A percentile compares a stretch with the other conserved stretches of the same genome.
These are phyloP conservation scores for Plotosus lineatus DNA, from an alignment of 2,113 vertebrate genomes.

Conservation along the genomic window DNA sequence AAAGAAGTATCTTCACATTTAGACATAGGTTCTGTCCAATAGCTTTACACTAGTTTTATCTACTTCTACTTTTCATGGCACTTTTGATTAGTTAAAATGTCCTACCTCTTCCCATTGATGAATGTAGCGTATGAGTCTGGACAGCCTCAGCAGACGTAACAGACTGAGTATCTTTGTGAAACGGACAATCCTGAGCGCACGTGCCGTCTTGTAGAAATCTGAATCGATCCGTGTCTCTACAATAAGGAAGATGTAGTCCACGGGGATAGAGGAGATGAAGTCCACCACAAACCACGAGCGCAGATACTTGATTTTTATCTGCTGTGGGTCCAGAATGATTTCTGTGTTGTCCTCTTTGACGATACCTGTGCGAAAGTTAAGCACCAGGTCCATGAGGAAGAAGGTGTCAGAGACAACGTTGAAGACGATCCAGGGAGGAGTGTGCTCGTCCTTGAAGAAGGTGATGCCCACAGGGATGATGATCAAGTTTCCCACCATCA, in stretches of 20 bases:
- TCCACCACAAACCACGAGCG: slow-evolving; percentile 98
- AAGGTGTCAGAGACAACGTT: slow-evolving; percentile 98
- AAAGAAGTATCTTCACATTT: not conserved
- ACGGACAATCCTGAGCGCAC: slow-evolving; percentile 93
- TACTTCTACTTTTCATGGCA: not conserved
- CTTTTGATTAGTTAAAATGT: not conserved
- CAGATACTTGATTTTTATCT: slow-evolving; percentile 98
- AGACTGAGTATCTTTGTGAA: slow-evolving; percentile 99
- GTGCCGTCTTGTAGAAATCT: slow-evolving; percentile 97
- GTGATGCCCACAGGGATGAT: slow-evolving; percentile 99
- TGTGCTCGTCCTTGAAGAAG: slow-evolving; percentile 99
- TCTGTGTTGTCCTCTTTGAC: slow-evolving; percentile 99
- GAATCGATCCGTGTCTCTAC: slow-evolving; percentile 98
- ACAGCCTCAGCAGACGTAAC: slow-evolving; percentile 89
- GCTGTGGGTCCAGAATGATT: slow-evolving; percentile 94
- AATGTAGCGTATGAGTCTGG: slow-evolving; percentile 95
- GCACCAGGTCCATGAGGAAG: slow-evolving; percentile 97
- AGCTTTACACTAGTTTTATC: not conserved
- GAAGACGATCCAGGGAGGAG: slow-evolving; percentile 97
- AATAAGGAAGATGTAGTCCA: slow-evolving; percentile 99
- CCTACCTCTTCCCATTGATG: slow-evolving; percentile 99
- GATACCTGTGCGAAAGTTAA: slow-evolving; percentile 98
- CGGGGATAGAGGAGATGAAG: slow-evolving; percentile 98
- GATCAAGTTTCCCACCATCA: slow-evolving; percentile 99
- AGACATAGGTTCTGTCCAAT: not conserved